Evolutionary conservation across 2,797 vertebrate species (phyloP).

Genomic region (Sebastes matsubarae): DNA sequence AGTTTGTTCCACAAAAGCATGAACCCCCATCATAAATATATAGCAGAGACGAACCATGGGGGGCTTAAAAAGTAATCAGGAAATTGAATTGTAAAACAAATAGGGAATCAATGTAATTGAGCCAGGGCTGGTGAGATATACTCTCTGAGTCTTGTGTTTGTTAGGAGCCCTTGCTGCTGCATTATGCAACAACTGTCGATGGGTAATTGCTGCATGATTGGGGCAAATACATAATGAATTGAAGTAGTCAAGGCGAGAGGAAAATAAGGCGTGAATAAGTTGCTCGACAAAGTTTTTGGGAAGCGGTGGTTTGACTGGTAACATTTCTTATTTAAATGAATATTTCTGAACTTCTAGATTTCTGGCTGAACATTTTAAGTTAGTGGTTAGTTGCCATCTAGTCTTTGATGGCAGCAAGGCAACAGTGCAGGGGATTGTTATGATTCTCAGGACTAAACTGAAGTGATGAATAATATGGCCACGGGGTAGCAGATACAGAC

Average conservation of each 20-base stretch:
- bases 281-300: neutral
- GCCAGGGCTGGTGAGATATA: neutral
- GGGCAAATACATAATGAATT: neutral
- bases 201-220: conserved; percentile 4
- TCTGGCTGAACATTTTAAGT: neutral
- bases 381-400: neutral
- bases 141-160: neutral
- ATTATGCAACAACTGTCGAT: neutral
- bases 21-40: neutral
- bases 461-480: neutral
- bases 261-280: neutral
- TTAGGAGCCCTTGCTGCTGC: neutral
- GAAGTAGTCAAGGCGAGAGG: neutral
- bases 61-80: neutral
- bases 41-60: neutral
- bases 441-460: neutral
- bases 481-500: neutral
- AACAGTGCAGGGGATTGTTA: neutral
- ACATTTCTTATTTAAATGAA: neutral
- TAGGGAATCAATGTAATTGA: neutral
- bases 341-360: neutral
- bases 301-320: neutral
- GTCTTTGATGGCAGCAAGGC: neutral
- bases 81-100: conserved; percentile 16
- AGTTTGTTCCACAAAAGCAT: neutral